A percentile compares a stretch with the other conserved stretches of the same genome.
phyloP scores from a whole-genome alignment of 2,113 vertebrate species.

The Tragelaphus buxtoni region DNA sequence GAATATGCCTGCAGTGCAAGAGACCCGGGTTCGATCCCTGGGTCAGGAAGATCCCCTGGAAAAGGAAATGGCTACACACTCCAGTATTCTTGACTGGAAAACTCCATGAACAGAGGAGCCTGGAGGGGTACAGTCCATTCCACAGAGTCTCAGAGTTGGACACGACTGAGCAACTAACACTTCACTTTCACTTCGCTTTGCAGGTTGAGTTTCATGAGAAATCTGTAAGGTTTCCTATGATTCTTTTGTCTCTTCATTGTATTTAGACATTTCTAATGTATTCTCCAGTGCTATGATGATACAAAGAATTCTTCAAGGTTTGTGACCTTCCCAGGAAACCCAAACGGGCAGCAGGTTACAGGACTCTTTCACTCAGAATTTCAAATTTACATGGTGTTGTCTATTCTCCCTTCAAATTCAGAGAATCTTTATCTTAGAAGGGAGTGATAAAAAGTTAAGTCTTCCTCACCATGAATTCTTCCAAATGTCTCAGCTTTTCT shows the following conservation, averaged over 20 bases:
- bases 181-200: neutral
- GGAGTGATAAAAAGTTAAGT: neutral
- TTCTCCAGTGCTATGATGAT: neutral
- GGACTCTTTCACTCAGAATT: neutral
- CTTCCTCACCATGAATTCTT: neutral
- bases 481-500: neutral
- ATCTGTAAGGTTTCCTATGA: neutral
- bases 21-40: neutral
- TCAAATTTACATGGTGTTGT: neutral
- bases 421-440: neutral
- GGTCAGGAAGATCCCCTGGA: neutral
- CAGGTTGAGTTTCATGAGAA: neutral
- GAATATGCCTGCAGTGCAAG: neutral
- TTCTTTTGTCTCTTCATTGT: neutral
- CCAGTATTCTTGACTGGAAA: neutral
- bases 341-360: neutral
- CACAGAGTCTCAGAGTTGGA: neutral
- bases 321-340: neutral
- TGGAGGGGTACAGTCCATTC: neutral
- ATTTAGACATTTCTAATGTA: neutral
- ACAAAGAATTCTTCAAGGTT: neutral
- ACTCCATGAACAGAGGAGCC: neutral
- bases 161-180: accelerated
- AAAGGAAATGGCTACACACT: neutral
- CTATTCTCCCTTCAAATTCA: neutral